Base-by-base conservation (phyloP, 37 sponge, comb jelly and placozoan genomes). In the Bolinopsis microptera region DNA sequence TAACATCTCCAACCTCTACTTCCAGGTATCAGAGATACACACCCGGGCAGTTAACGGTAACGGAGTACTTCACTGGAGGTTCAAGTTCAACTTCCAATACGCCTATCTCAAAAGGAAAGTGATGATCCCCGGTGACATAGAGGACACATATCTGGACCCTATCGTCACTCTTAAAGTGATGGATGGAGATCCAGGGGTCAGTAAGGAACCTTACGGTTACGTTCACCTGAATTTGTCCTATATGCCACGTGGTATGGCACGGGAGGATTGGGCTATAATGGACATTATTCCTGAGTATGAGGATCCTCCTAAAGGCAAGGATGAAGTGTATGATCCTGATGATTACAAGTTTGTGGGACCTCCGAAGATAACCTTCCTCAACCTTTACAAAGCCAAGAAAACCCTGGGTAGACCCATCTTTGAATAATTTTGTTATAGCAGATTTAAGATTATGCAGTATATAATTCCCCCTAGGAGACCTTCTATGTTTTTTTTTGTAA, bases 201-300 rank as follows among this genome's bases (percentile, higher is more conserved):
- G 31, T 5, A 5, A 21, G 75, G 75, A 72, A 72, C 75, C 75
- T 8, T 72, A 72, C 31, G 75, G 75, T n/a, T 72, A 72, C 75
- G 75, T 72, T 28, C 75, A 72, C 75, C 75, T 72, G 31, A 72
- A 72, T n/a, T 21, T 72, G 75, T 72, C 75, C 75, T 72, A 72
- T 21, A 72, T 72, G 75, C 75, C 75, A 72, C 75, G 75, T 5
- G 75, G 75, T 2, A 72, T 72, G 75, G 75, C 5, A 3, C 26
- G 75, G 31, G 75, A 72, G 75, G 75, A 72, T n/a, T 72, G 75
- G 75, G 75, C 75, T 28, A 72, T 72, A 3, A 72, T 72, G 75
- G 75, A 72, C 75, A 72, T 72, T 21, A 72, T 72, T 5, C 75
- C 75, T 5, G 75, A 72, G 75, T 72, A 72, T n/a, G 75, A 30